A percentile compares a stretch with the other conserved stretches of the same genome.
Conservation (phyloP, 2,113 vertebrate species). For the Urocynchramus pylzowi region DNA sequence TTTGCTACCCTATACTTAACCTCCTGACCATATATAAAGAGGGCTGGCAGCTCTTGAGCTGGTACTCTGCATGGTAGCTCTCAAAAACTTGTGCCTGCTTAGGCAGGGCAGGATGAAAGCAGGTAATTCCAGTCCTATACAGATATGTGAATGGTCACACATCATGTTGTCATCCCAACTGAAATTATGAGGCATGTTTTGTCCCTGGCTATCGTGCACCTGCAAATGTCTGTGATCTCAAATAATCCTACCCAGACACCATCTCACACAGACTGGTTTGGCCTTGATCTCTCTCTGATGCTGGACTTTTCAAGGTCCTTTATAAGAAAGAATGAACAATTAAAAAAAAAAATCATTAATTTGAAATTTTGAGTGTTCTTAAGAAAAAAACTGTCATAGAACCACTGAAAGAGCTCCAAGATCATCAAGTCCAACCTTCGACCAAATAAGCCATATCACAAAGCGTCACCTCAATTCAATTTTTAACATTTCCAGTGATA, state of each 20-base stretch:
- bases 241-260: background rate
- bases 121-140: background rate
- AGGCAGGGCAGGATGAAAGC: background rate
- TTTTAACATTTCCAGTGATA: background rate
- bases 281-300: background rate
- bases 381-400: background rate
- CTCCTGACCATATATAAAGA: background rate
- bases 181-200: background rate
- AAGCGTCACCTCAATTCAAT: background rate
- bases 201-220: background rate
- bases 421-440: background rate
- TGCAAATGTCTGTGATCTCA: background rate
- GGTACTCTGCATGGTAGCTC: background rate
- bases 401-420: background rate
- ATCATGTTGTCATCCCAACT: background rate
- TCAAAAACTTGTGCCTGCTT: background rate
- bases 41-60: accelerated
- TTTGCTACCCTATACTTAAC: background rate
- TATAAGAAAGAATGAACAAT: background rate
- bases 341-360: accelerated
- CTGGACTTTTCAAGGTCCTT: background rate
- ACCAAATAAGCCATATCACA: background rate
- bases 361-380: background rate
- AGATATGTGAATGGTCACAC: background rate
- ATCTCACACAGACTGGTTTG: accelerated